phyloP scores from a whole-genome alignment of 2,888 invertebrate genomes.

The Yponomeuta sedellus region DNA sequence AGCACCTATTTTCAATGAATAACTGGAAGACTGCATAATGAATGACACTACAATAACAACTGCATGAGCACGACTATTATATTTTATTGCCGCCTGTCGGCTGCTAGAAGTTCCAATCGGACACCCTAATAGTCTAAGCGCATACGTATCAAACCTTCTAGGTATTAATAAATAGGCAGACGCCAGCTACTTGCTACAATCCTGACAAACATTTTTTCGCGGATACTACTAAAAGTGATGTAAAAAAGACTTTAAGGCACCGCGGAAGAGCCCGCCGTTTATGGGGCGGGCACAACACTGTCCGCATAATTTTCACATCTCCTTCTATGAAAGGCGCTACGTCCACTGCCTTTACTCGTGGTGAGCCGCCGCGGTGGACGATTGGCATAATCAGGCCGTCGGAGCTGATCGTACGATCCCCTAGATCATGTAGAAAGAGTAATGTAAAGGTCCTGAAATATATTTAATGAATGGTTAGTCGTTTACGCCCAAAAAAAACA shows the following conservation, averaged over 20 bases:
- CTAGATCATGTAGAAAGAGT: not conserved
- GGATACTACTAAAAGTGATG: not conserved
- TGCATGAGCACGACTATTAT: too few species aligned
- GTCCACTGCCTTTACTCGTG: constrained; percentile 13
- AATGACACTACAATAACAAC: too few species aligned
- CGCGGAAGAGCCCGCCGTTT: not conserved
- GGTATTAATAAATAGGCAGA: too few species aligned
- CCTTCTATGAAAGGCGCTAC: constrained; percentile 21
- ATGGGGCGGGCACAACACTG: constrained; percentile 18
- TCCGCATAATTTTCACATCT: constrained; percentile 56
- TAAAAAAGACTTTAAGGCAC: not conserved
- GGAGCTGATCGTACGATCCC: not conserved
- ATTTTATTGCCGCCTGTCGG: too few species aligned
- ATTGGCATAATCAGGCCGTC: not conserved
- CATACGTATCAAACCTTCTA: too few species aligned
- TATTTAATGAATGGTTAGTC: not conserved
- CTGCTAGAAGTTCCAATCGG: too few species aligned
- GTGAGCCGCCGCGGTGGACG: not conserved
- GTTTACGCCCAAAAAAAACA: too few species aligned
- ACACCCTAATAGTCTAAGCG: too few species aligned
- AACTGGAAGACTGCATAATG: too few species aligned
- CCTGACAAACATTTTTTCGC: too few species aligned
- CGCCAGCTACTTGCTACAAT: too few species aligned
- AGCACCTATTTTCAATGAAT: too few species aligned
- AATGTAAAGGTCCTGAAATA: not conserved